Evolutionary conservation across 2,113 vertebrate species (phyloP).

Genomic region (Narcine bancroftii): DNA sequence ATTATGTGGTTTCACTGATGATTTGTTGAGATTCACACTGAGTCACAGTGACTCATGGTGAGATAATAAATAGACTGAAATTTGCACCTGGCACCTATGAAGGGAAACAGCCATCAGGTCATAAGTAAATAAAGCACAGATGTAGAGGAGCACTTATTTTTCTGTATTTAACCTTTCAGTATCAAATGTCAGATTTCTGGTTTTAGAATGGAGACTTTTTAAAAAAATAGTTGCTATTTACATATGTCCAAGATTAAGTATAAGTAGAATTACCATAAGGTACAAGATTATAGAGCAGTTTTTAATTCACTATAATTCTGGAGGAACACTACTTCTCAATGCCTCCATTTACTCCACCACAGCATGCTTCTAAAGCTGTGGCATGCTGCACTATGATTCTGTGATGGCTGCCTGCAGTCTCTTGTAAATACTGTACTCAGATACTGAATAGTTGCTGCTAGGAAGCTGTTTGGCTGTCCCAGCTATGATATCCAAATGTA

Average conservation of each 20-base stretch:
- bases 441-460: not conserved
- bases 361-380: slow-evolving; percentile 2
- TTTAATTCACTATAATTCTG: not conserved
- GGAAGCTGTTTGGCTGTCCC: not conserved
- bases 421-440: not conserved
- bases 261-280: not conserved
- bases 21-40: slow-evolving; percentile 27
- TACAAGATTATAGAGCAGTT: not conserved
- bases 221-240: not conserved
- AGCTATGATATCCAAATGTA: not conserved
- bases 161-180: not conserved
- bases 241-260: not conserved
- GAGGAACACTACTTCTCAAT: not conserved
- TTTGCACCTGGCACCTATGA: slow-evolving; percentile 26
- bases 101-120: not conserved
- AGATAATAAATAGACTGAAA: slow-evolving; percentile 34
- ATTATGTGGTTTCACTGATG: slow-evolving; percentile 9
- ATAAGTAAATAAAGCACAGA: not conserved
- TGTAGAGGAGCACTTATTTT: not conserved
- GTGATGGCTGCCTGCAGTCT: not conserved
- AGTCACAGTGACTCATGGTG: slow-evolving; percentile 13
- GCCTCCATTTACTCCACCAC: not conserved
- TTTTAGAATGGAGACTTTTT: not conserved
- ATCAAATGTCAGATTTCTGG: not conserved
- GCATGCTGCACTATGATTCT: not conserved